phyloP scores from a whole-genome alignment of 1,140 invertebrate species.

The Sarcophaga peregrina region DNA sequence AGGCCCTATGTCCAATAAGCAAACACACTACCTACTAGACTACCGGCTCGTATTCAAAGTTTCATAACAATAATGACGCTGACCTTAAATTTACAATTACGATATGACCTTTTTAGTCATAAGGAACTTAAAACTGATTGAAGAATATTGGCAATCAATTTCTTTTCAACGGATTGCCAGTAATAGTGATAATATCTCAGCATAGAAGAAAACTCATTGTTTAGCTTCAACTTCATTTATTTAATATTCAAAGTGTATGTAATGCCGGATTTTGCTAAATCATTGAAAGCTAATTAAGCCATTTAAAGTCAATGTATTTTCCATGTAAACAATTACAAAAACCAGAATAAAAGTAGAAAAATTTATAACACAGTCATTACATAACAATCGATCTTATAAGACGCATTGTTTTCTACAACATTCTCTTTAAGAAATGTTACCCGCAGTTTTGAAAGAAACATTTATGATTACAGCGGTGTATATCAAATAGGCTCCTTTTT shows the following conservation, averaged over 20 bases:
- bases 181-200: too few relatives aligned
- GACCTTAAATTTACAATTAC: too few relatives aligned
- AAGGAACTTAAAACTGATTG: too few relatives aligned
- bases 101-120: too few relatives aligned
- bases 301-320: background rate
- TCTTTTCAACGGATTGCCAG: too few relatives aligned
- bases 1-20: too few relatives aligned
- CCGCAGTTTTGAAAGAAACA: background rate
- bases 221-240: too few relatives aligned
- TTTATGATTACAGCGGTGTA: background rate
- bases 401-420: background rate
- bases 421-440: background rate
- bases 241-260: background rate
- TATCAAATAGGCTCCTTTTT: background rate
- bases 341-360: background rate
- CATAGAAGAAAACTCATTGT: too few relatives aligned
- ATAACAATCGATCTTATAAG: background rate
- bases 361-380: background rate
- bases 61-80: too few relatives aligned
- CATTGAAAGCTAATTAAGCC: background rate
- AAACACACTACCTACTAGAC: too few relatives aligned
- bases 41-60: too few relatives aligned
- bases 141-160: too few relatives aligned
- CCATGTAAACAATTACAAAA: background rate
- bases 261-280: background rate